These are phyloP conservation scores for Stegodyphus dumicola DNA, from an alignment of 1,140 invertebrate species.

Conservation along the genomic window DNA sequence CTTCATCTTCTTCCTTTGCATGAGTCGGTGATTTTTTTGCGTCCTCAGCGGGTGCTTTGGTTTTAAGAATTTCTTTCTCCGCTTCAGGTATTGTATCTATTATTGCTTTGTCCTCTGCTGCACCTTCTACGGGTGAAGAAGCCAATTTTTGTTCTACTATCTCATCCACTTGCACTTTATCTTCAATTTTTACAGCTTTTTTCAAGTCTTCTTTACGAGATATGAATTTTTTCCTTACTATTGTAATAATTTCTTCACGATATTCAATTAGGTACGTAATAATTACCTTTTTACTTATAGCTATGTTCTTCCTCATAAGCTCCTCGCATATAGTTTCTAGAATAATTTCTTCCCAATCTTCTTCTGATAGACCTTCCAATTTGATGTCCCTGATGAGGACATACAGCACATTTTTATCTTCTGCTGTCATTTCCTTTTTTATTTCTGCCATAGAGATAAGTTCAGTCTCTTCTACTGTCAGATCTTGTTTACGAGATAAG, in stretches of 20 bases:
- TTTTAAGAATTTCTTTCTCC: too few species aligned
- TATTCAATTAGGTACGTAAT: constrained; percentile 1
- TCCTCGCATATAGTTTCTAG: neutral
- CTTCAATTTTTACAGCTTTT: neutral
- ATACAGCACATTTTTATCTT: neutral
- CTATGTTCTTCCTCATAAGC: neutral
- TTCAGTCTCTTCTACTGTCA: neutral
- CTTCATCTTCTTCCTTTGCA: too few species aligned
- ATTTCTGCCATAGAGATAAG: neutral
- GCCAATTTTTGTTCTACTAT: neutral
- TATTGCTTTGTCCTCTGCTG: too few species aligned
- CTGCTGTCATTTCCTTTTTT: neutral
- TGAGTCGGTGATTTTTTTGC: too few species aligned
- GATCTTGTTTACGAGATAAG: neutral
- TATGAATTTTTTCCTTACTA: constrained; percentile 35
- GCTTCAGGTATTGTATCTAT: too few species aligned
- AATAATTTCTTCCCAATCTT: neutral
- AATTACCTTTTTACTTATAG: neutral
- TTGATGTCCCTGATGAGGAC: neutral
- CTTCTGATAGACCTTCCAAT: neutral
- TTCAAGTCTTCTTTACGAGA: neutral
- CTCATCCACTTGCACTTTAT: neutral
- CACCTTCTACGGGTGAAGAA: too few species aligned
- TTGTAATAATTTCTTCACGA: neutral
- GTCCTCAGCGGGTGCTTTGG: too few species aligned